Evolutionary conservation across 2,888 invertebrate species (phyloP).

Genomic region (Dolomedes plantarius): DNA sequence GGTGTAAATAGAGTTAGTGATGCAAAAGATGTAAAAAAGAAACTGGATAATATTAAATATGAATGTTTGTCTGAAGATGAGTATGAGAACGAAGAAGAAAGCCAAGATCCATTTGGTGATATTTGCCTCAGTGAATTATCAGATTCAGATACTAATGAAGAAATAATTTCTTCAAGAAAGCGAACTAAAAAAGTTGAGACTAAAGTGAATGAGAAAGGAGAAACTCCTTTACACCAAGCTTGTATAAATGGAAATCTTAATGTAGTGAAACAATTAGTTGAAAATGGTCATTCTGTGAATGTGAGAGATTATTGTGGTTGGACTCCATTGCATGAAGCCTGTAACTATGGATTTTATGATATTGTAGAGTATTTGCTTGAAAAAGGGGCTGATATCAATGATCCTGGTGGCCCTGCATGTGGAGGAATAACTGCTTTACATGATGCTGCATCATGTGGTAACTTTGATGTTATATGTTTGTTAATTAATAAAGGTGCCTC

Average conservation of each 20-base stretch:
- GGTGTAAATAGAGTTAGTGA: constrained; percentile 74
- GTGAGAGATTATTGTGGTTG: constrained; percentile 92
- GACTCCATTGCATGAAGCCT: constrained; percentile 94
- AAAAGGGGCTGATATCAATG: constrained; percentile 88
- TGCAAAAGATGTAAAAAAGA: constrained; percentile 63
- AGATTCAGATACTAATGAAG: constrained; percentile 73
- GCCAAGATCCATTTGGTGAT: constrained; percentile 47
- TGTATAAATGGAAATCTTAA: constrained; percentile 88
- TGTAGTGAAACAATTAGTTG: constrained; percentile 80
- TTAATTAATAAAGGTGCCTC: constrained; percentile 86
- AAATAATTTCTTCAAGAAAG: constrained; percentile 15
- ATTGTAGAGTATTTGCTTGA: constrained; percentile 86
- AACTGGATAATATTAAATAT: constrained; percentile 10
- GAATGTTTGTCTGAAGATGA: constrained; percentile 36
- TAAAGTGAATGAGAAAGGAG: constrained; percentile 87
- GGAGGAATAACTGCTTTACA: constrained; percentile 92
- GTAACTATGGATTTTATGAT: constrained; percentile 87
- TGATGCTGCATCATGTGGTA: constrained; percentile 91
- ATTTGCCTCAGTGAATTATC: constrained; percentile 74
- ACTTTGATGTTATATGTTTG: constrained; percentile 85
- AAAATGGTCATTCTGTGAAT: constrained; percentile 81
- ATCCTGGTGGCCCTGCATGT: constrained; percentile 88
- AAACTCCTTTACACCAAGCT: constrained; percentile 91
- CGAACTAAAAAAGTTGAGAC: constrained; percentile 1
- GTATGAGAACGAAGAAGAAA: constrained; percentile 41